These are phyloP conservation scores for Fragum sueziense DNA, from an alignment of 2,888 invertebrate genomes.

Conservation along the genomic window DNA sequence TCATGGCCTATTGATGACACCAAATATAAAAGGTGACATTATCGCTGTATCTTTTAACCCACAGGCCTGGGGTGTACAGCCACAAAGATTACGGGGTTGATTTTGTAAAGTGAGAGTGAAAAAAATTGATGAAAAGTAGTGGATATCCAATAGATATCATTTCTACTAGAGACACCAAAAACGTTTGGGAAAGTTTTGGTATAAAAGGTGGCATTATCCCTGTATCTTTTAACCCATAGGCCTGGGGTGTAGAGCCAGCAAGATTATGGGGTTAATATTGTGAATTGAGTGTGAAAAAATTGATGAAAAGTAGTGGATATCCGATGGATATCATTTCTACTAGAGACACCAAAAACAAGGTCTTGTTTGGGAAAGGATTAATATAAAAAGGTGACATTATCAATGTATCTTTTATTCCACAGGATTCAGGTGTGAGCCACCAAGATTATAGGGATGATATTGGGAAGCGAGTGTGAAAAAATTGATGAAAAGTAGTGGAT, in stretches of 20 bases:
- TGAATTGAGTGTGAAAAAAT: too few species aligned
- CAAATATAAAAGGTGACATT: slow-evolving; percentile 12
- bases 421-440: not conserved
- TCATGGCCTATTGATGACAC: slow-evolving; percentile 14
- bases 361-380: too few species aligned
- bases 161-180: slow-evolving; percentile 5
- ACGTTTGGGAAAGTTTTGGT: too few species aligned
- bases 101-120: too few species aligned
- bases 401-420: slow-evolving; percentile 1
- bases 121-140: too few species aligned
- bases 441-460: too few species aligned
- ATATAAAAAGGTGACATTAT: slow-evolving; percentile 12
- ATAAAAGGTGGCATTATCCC: slow-evolving; percentile 6
- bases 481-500: too few species aligned
- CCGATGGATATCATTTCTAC: too few species aligned
- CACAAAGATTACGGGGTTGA: not conserved
- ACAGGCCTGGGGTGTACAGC: slow-evolving; percentile 9
- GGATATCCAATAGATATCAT: too few species aligned
- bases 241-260: slow-evolving; percentile 1
- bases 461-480: too few species aligned
- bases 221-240: slow-evolving; percentile 13
- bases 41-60: slow-evolving; percentile 9
- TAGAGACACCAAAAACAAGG: slow-evolving; percentile 2
- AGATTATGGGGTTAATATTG: too few species aligned
- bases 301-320: too few species aligned